Evolutionary conservation across 2,888 invertebrate species (phyloP).

Genomic region (Torymus aiolomorphi): DNA sequence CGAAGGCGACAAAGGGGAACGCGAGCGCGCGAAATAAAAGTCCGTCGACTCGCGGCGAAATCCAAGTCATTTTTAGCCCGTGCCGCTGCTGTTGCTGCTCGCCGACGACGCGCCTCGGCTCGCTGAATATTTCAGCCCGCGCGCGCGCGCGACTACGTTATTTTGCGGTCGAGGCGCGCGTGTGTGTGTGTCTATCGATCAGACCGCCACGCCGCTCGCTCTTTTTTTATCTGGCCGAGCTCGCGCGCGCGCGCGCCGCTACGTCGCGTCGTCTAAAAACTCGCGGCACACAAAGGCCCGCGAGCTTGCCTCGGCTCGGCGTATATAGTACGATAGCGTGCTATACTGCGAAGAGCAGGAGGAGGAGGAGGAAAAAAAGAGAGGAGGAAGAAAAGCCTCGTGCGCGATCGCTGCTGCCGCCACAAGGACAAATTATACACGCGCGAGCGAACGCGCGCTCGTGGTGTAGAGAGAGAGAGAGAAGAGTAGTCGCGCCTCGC

Average conservation of each 20-base stretch:
- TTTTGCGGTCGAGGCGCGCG: neutral
- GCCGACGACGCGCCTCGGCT: slow-evolving; percentile 22
- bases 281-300: slow-evolving; percentile 38
- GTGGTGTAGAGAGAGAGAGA: neutral
- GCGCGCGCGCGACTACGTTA: slow-evolving; percentile 22
- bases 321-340: too few species aligned
- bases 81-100: neutral
- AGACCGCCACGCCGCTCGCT: slow-evolving; percentile 17
- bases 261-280: slow-evolving; percentile 55
- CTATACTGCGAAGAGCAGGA: too few species aligned
- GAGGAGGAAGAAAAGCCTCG: slow-evolving; percentile 27
- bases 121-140: slow-evolving; percentile 46
- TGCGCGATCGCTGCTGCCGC: slow-evolving; percentile 24
- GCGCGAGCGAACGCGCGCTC: neutral
- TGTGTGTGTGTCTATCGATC: slow-evolving; percentile 41
- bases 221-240: slow-evolving; percentile 49
- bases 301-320: too few species aligned
- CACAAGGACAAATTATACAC: slow-evolving; percentile 44
- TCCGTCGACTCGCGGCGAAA: slow-evolving; percentile 4
- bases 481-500: slow-evolving; percentile 40
- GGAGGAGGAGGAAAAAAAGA: neutral
- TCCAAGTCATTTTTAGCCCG: slow-evolving; percentile 35
- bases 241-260: slow-evolving; percentile 32
- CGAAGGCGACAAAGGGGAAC: too few species aligned
- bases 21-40: too few species aligned